Evolutionary conservation across 1,140 invertebrate species (phyloP), one percentile per base, ranked within the genome.

Genomic region (Paraescarpia echinospica): DNA sequence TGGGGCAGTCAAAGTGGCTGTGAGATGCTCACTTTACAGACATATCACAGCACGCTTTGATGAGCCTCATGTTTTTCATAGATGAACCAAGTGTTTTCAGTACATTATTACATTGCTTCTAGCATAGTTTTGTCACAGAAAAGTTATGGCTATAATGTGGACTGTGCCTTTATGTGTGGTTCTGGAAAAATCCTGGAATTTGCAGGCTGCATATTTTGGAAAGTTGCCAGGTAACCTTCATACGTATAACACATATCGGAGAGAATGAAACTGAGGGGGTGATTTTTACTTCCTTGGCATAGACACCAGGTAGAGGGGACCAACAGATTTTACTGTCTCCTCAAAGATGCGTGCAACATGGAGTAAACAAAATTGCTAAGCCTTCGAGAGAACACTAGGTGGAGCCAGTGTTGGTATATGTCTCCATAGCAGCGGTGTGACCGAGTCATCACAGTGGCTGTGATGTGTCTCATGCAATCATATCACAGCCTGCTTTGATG

Each of bases 31-130:
- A 91, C 89, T 41, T 31, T n/a, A 77, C 31, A 41, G 31, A 94
- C 95, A 94, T 95, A 95, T 95, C 95, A 95, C 95, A 95, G 95
- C 95, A 94, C 94, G 94, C 95, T 95, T 95, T 95, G 95, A 95
- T 95, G 95, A 95, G 94, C 94, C 92, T 91, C 92, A 77, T 77
- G 12, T 77, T 77, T 18, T 77, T 31, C 59, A 27, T 77, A 77
- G 27, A 31, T 18, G 22, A 77, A 77, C 59, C 4, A 12, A 12
- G 12, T 12, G 41, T 41, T 41, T 41, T 77, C 2, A 31, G 2
- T 77, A 27, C 27, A 77, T 77, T 51, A 18, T 18, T 18, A 51
- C 18, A 51, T 51, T 51, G 48, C 18, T 18, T 51, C 48, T 18
- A 51, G 48, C 48, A 51, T 51, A 9, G 59, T 77, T 77, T 6